These are phyloP conservation scores for Chlorospingus semifuscus DNA, from an alignment of 2,797 vertebrate species.

Conservation along the genomic window DNA sequence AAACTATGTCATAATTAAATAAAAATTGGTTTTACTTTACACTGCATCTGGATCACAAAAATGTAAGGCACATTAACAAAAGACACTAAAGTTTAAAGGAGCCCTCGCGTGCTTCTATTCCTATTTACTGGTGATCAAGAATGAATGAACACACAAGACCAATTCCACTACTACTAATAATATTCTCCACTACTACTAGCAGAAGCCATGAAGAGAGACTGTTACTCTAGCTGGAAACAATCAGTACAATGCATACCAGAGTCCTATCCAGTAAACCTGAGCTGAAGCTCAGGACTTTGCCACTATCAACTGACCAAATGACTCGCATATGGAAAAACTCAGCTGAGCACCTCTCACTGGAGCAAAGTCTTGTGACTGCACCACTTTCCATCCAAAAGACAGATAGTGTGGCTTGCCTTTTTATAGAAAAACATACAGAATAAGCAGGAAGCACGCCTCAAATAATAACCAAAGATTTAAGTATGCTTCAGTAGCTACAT, in stretches of 20 bases:
- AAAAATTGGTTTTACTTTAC: not conserved
- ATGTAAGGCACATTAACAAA: not conserved
- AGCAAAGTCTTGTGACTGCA: not conserved
- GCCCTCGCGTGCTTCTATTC: not conserved
- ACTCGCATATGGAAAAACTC: constrained; percentile 41
- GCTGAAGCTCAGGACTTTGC: not conserved
- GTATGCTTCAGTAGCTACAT: not conserved
- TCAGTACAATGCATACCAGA: constrained; percentile 46
- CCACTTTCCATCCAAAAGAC: not conserved
- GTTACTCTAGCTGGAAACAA: constrained; percentile 57
- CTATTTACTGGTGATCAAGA: not conserved
- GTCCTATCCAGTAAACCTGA: constrained; percentile 15
- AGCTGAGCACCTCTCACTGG: not conserved
- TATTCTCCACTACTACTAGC: constrained; percentile 9
- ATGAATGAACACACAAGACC: constrained; percentile 29
- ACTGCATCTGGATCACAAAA: not conserved
- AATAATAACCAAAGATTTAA: not conserved
- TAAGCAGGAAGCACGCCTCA: not conserved
- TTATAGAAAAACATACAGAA: not conserved
- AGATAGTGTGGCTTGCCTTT: not conserved
- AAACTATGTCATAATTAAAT: not conserved
- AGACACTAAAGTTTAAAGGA: not conserved
- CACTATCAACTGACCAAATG: constrained; percentile 44
- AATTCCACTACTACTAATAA: constrained; percentile 18
- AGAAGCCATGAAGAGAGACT: not conserved